A percentile compares a stretch with the other conserved stretches of the same genome.
These are phyloP conservation scores for Carlito syrichta DNA, from an alignment of 2,113 vertebrate genomes.

Conservation along the genomic window DNA sequence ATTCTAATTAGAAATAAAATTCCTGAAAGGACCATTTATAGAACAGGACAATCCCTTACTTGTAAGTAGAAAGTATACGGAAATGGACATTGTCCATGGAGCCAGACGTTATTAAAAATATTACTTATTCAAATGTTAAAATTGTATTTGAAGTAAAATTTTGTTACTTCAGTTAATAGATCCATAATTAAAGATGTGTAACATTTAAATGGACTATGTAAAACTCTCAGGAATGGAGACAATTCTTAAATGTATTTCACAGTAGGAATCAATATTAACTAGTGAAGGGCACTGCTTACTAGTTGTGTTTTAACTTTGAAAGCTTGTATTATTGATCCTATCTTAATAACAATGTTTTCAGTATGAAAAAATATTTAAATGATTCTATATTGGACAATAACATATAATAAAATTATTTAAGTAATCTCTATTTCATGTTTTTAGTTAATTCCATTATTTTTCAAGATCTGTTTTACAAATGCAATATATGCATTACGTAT, in stretches of 20 bases:
- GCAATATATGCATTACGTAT: not conserved
- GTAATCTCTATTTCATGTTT: not conserved
- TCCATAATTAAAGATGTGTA: not conserved
- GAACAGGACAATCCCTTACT: slow-evolving; percentile 12
- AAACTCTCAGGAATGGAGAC: not conserved
- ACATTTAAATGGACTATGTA: slow-evolving; percentile 13
- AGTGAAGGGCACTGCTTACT: not conserved
- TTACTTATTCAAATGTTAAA: slow-evolving; percentile 21
- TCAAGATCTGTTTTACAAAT: slow-evolving; percentile 33
- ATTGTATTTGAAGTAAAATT: slow-evolving; percentile 30
- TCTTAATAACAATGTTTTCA: not conserved
- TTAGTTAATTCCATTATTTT: slow-evolving; percentile 46
- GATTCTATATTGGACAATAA: not conserved
- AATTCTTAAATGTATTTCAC: not conserved
- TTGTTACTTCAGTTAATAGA: not conserved
- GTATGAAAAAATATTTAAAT: not conserved
- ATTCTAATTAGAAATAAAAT: slow-evolving; percentile 60
- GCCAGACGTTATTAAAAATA: slow-evolving; percentile 19
- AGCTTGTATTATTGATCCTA: not conserved
- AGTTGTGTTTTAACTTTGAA: not conserved
- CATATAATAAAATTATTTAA: not conserved
- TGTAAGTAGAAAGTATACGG: not conserved
- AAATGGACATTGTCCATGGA: not conserved
- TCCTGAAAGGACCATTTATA: slow-evolving; percentile 47
- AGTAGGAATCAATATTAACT: slow-evolving; percentile 1